Percentiles rank a stretch among this genome's conserved stretches.
These are phyloP conservation scores for Melanostigma gelatinosum DNA, from an alignment of 2,113 vertebrate genomes.

Conservation along the genomic window DNA sequence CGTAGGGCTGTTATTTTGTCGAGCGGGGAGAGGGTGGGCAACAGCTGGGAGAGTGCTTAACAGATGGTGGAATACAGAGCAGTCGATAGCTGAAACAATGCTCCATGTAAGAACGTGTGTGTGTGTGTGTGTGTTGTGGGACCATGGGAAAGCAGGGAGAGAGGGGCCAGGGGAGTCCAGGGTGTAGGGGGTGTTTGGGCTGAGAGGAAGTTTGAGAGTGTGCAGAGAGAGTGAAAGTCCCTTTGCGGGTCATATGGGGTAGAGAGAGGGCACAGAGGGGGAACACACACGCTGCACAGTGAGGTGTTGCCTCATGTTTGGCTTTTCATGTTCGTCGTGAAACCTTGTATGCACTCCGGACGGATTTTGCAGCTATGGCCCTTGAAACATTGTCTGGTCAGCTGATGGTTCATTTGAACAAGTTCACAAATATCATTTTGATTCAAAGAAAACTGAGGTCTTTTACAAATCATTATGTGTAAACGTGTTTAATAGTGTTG, in stretches of 20 bases:
- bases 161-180: conserved; percentile 72
- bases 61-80: conserved; percentile 67
- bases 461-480: neutral
- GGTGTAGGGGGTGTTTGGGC: conserved; percentile 73
- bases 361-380: conserved; percentile 3
- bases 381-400: conserved; percentile 28
- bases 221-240: conserved; percentile 67
- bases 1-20: conserved; percentile 69
- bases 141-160: conserved; percentile 58
- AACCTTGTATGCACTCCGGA: neutral
- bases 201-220: conserved; percentile 60
- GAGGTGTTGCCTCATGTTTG: conserved; percentile 42
- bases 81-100: conserved; percentile 63
- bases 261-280: conserved; percentile 30
- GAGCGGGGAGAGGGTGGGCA: conserved; percentile 70
- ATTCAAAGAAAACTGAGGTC: neutral
- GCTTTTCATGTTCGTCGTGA: conserved; percentile 25
- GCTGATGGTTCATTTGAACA: conserved; percentile 40
- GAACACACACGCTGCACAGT: conserved; percentile 48
- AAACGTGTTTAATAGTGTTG: neutral
- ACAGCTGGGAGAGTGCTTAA: conserved; percentile 79
- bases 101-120: conserved; percentile 42
- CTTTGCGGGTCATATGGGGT: conserved; percentile 43
- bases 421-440: conserved; percentile 6
- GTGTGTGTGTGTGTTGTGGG: conserved; percentile 14